phyloP scores from a whole-genome alignment of 2,888 invertebrate genomes.

The Pyralis farinalis region DNA sequence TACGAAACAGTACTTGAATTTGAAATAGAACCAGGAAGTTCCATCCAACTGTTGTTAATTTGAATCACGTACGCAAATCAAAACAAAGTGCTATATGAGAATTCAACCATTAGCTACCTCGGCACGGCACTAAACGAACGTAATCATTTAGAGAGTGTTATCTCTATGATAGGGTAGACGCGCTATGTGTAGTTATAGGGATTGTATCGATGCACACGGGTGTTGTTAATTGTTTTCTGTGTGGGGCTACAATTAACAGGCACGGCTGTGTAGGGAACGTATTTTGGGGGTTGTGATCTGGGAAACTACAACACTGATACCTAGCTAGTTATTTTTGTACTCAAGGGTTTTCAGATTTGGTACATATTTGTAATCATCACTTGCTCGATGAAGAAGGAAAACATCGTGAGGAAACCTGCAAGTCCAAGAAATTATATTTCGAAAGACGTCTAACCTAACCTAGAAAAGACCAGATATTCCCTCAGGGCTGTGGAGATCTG shows the following conservation, averaged over 20 bases:
- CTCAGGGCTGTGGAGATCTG: too few species aligned
- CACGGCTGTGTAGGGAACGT: slow-evolving; percentile 35
- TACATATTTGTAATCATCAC: too few species aligned
- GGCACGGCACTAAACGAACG: slow-evolving; percentile 1
- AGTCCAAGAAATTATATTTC: too few species aligned
- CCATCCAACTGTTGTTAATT: background rate
- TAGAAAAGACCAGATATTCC: too few species aligned
- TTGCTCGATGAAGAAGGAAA: too few species aligned
- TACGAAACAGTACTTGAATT: too few species aligned
- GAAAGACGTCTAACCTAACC: too few species aligned
- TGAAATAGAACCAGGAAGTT: background rate
- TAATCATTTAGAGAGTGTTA: slow-evolving; percentile 4
- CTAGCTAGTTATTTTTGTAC: too few species aligned
- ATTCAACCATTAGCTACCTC: background rate
- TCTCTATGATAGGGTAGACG: background rate
- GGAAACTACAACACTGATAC: slow-evolving; percentile 6
- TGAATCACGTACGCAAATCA: background rate
- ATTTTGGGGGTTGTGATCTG: slow-evolving; percentile 16
- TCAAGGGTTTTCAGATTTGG: too few species aligned
- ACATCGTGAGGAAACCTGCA: too few species aligned
- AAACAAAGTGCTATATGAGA: background rate
- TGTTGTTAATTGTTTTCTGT: slow-evolving; percentile 58
- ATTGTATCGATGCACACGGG: slow-evolving; percentile 28
- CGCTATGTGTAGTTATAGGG: background rate
- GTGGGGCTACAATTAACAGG: slow-evolving; percentile 53